Conservation (phyloP, 2,797 vertebrate genomes). For the Spea hammondii region DNA sequence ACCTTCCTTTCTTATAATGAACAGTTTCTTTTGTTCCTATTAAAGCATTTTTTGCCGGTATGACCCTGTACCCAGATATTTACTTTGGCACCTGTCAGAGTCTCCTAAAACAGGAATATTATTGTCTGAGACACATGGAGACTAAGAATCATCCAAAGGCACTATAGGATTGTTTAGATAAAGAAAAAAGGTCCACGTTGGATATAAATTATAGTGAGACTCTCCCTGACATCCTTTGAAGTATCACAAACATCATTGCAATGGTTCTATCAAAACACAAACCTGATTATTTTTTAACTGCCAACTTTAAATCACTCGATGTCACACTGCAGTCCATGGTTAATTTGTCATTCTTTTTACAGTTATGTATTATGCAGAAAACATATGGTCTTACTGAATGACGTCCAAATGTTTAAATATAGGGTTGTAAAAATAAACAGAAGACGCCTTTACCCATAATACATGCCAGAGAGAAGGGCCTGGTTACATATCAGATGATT, state of each 20-base stretch:
- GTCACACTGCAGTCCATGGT: slow-evolving; percentile 67
- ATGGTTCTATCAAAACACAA: slow-evolving; percentile 62
- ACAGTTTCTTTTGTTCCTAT: background rate
- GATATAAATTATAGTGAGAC: slow-evolving; percentile 48
- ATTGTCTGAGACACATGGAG: background rate
- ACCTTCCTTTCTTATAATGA: background rate
- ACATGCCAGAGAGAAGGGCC: slow-evolving; percentile 59
- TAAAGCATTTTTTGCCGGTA: background rate
- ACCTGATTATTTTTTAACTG: slow-evolving; percentile 64
- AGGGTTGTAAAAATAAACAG: slow-evolving; percentile 71
- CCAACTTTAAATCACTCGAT: slow-evolving; percentile 68
- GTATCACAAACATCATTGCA: slow-evolving; percentile 59
- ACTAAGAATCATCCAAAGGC: slow-evolving; percentile 4
- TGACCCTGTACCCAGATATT: background rate
- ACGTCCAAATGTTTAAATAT: slow-evolving; percentile 74
- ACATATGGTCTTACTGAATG: slow-evolving; percentile 73
- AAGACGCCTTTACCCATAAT: slow-evolving; percentile 60
- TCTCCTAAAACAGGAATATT: background rate
- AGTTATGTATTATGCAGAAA: slow-evolving; percentile 70
- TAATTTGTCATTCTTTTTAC: slow-evolving; percentile 69
- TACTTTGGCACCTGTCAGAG: background rate
- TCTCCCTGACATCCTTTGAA: slow-evolving; percentile 63
- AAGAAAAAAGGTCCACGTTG: slow-evolving; percentile 47
- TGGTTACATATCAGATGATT: slow-evolving; percentile 63
- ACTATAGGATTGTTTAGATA: slow-evolving; percentile 54